phyloP scores from a whole-genome alignment of 1,140 invertebrate genomes.

The Araneus ventricosus region DNA sequence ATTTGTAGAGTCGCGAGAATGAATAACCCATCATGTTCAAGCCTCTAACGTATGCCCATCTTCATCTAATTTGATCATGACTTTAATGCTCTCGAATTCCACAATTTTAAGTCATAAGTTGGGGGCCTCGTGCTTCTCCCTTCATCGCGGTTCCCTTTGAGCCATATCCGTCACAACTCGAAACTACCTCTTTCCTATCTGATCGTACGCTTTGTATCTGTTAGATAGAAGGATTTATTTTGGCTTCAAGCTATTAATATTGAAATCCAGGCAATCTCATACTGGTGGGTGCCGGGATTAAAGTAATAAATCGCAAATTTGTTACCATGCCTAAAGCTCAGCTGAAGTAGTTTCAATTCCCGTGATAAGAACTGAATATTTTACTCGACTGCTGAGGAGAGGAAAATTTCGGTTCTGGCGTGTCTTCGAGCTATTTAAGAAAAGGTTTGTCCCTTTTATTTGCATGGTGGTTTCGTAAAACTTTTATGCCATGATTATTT shows the following conservation, averaged over 20 bases:
- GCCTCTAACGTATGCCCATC: neutral
- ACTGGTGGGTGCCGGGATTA: too few relatives aligned
- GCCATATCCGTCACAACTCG: conserved; percentile 41
- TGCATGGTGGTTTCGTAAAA: too few relatives aligned
- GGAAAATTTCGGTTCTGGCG: too few relatives aligned
- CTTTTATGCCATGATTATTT: too few relatives aligned
- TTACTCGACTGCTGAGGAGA: neutral
- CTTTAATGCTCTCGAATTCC: conserved; percentile 43
- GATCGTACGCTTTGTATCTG: conserved; percentile 44
- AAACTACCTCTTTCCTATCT: conserved; percentile 35
- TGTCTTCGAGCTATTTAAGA: too few relatives aligned
- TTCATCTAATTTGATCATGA: conserved; percentile 41
- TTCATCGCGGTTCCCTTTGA: conserved; percentile 37
- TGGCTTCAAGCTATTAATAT: conserved; percentile 59
- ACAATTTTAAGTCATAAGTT: conserved; percentile 46
- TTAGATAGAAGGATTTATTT: conserved; percentile 64
- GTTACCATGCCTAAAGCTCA: neutral
- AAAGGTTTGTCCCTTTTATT: too few relatives aligned
- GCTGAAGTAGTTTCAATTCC: conserved; percentile 8
- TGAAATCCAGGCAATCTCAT: too few relatives aligned
- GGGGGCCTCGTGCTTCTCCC: conserved; percentile 13
- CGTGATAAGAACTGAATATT: neutral
- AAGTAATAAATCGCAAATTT: conserved; percentile 62
- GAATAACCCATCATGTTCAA: conserved; percentile 49
- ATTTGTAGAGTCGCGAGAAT: neutral